phyloP scores from a whole-genome alignment of 1,140 invertebrate species.

The Drosophila obscura region DNA sequence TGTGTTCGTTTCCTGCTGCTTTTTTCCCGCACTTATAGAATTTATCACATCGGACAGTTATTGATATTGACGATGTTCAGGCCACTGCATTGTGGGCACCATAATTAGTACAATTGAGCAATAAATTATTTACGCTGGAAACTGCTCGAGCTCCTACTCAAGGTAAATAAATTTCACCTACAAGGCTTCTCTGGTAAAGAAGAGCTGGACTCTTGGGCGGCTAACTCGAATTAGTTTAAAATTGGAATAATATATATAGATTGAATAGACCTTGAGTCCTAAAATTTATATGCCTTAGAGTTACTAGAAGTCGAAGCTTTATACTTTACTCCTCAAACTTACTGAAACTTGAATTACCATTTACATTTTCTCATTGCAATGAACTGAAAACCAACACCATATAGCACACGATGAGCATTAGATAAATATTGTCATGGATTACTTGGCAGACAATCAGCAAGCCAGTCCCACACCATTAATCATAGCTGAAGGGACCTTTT shows the following conservation, averaged over 20 bases:
- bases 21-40: conserved; percentile 27
- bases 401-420: neutral
- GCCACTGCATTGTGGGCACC: conserved; percentile 10
- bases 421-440: neutral
- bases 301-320: no score
- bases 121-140: conserved; percentile 12
- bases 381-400: conserved; percentile 8
- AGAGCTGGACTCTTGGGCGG: no score
- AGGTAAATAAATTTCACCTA: neutral
- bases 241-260: no score
- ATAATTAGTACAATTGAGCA: conserved; percentile 26
- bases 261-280: no score
- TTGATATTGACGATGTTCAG: conserved; percentile 42
- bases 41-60: conserved; percentile 48
- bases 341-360: no score
- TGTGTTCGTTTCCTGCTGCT: conserved; percentile 14
- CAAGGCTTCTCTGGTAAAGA: no score
- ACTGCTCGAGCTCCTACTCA: no score
- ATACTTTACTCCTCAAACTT: no score
- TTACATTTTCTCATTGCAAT: neutral
- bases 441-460: no score
- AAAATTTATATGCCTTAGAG: no score
- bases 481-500: conserved; percentile 31
- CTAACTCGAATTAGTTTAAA: no score
- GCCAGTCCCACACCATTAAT: conserved; percentile 20